A percentile compares a stretch with the other conserved stretches of the same genome.
Evolutionary conservation across 2,797 vertebrate genomes (phyloP).

Genomic region (Sphenodon punctatus): DNA sequence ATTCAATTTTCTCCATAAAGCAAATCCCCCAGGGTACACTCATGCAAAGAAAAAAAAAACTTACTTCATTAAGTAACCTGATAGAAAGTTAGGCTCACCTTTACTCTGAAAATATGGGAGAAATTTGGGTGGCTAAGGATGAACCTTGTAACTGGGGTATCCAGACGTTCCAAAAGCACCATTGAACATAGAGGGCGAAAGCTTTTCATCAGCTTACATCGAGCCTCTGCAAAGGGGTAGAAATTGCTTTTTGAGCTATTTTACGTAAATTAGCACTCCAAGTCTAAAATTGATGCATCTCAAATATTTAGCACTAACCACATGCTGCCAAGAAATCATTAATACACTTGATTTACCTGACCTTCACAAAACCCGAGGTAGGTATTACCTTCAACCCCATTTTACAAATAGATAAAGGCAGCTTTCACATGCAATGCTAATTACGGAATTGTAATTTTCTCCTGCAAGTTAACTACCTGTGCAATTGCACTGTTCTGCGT

Average conservation of each 20-base stretch:
- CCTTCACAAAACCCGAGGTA: not conserved
- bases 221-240: conserved; percentile 73
- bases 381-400: not conserved
- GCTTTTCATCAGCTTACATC: conserved; percentile 73
- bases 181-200: conserved; percentile 75
- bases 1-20: not conserved
- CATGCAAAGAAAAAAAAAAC: not conserved
- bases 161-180: conserved; percentile 86
- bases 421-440: too few relatives aligned
- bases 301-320: too few relatives aligned
- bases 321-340: too few relatives aligned
- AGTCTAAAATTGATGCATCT: not conserved
- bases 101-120: conserved; percentile 79
- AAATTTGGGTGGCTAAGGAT: conserved; percentile 80
- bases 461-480: too few relatives aligned
- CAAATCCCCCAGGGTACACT: not conserved
- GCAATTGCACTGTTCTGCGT: too few relatives aligned
- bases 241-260: not conserved
- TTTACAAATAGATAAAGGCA: too few relatives aligned
- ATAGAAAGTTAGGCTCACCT: conserved; percentile 53
- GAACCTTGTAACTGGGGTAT: conserved; percentile 83
- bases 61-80: not conserved
- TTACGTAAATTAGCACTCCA: too few relatives aligned
- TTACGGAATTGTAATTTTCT: too few relatives aligned
- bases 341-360: too few relatives aligned